Percentiles rank a stretch among this genome's conserved stretches.
Evolutionary conservation across 2,797 vertebrate species (phyloP).

Genomic region (Notamacropus eugenii): DNA sequence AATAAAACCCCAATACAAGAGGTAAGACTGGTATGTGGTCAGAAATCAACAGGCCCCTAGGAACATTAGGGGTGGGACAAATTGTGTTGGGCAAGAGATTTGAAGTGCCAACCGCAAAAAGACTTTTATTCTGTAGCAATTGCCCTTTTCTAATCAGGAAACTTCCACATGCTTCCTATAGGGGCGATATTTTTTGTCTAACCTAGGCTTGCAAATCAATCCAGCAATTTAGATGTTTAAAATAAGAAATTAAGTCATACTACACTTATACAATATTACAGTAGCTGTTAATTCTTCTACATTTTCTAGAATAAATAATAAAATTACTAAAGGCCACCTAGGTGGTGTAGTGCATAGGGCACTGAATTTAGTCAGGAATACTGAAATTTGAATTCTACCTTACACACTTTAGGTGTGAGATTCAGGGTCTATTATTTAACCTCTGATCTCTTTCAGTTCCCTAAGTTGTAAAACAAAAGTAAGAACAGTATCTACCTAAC

Average conservation of each 20-base stretch:
- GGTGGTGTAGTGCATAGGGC: no score
- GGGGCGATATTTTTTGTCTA: no score
- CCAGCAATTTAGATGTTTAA: background rate
- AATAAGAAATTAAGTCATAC: background rate
- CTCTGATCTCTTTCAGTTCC: background rate
- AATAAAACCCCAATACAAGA: background rate
- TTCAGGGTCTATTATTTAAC: background rate
- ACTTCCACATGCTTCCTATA: no score
- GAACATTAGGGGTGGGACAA: background rate
- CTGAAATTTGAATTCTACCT: background rate
- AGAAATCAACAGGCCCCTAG: background rate
- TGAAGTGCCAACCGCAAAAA: background rate
- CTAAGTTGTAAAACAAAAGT: background rate
- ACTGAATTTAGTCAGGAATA: background rate
- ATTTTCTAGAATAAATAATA: background rate
- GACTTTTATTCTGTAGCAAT: background rate
- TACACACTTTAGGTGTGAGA: background rate
- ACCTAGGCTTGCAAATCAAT: background rate
- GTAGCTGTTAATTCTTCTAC: background rate
- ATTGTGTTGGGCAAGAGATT: background rate
- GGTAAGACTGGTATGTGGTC: no score
- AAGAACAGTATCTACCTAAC: background rate
- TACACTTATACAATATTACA: background rate
- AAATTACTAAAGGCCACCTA: background rate
- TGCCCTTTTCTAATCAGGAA: background rate